phyloP scores from a whole-genome alignment of 2,797 vertebrate genomes.

The Ispidina picta region DNA sequence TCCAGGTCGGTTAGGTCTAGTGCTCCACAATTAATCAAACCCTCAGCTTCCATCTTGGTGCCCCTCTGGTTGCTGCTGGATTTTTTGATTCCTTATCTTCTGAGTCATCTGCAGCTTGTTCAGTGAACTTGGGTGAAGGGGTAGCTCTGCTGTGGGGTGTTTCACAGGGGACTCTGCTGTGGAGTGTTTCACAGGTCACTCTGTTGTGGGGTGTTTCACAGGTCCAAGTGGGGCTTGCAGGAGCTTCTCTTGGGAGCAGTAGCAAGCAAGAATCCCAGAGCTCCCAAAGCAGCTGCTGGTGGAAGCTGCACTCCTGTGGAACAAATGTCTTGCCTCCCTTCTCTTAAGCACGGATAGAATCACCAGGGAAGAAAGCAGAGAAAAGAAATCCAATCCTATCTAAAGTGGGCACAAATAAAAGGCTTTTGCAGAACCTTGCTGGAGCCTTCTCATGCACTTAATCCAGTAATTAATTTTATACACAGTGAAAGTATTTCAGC shows the following conservation, averaged over 20 bases:
- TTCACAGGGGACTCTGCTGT: not conserved
- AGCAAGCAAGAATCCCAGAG: not conserved
- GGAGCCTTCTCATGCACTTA: not conserved
- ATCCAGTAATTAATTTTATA: not conserved
- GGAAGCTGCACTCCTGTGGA: not conserved
- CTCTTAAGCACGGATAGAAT: not conserved
- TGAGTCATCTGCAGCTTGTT: not conserved
- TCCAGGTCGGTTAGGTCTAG: not conserved
- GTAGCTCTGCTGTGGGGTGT: not conserved
- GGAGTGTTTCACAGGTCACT: no score
- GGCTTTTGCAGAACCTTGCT: fast-evolving
- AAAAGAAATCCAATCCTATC: not conserved
- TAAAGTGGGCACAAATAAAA: not conserved
- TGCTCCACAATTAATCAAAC: not conserved
- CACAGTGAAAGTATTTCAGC: not conserved
- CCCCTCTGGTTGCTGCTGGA: not conserved
- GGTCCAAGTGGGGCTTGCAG: not conserved
- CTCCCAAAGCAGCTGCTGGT: not conserved
- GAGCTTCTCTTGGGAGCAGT: not conserved
- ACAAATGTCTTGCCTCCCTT: fast-evolving
- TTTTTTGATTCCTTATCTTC: not conserved
- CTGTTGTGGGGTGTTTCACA: not conserved
- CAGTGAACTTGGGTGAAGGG: not conserved
- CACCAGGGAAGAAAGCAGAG: not conserved
- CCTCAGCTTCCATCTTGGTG: fast-evolving